Conservation (phyloP, 2,797 vertebrate species). For the Ibycter americanus region DNA sequence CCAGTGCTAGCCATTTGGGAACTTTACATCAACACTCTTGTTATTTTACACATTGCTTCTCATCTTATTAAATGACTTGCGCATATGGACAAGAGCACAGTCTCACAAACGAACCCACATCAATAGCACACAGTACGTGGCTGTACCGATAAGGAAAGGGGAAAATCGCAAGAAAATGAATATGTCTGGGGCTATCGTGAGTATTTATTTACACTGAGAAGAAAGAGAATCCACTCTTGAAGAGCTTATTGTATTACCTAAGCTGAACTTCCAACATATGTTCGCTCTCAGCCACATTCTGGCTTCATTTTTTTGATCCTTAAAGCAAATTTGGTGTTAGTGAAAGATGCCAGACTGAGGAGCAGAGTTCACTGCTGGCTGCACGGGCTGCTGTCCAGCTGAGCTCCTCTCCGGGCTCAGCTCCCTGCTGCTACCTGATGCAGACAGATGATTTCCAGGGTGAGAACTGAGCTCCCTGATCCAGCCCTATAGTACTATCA, state of each 20-base stretch:
- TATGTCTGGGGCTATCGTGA: conserved; percentile 4
- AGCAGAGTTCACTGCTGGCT: not conserved
- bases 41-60: conserved; percentile 75
- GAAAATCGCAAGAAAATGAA: conserved; percentile 34
- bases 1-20: conserved; percentile 67
- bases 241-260: conserved; percentile 52
- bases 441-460: not conserved
- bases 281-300: conserved; percentile 25
- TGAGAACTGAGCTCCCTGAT: not conserved
- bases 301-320: not conserved
- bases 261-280: conserved; percentile 57
- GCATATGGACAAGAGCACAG: conserved; percentile 61
- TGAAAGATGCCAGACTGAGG: conserved; percentile 36
- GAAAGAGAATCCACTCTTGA: conserved; percentile 29
- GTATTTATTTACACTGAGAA: conserved; percentile 52
- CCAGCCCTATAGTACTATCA: not conserved
- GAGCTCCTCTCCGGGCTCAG: not conserved
- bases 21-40: conserved; percentile 73
- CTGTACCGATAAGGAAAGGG: not conserved
- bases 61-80: conserved; percentile 70
- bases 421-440: conserved; percentile 5
- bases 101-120: conserved; percentile 26
- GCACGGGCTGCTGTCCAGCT: not conserved
- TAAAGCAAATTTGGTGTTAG: conserved; percentile 35
- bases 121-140: not conserved